phyloP scores from a whole-genome alignment of 1,140 invertebrate species.

The Temnothorax curvispinosus region DNA sequence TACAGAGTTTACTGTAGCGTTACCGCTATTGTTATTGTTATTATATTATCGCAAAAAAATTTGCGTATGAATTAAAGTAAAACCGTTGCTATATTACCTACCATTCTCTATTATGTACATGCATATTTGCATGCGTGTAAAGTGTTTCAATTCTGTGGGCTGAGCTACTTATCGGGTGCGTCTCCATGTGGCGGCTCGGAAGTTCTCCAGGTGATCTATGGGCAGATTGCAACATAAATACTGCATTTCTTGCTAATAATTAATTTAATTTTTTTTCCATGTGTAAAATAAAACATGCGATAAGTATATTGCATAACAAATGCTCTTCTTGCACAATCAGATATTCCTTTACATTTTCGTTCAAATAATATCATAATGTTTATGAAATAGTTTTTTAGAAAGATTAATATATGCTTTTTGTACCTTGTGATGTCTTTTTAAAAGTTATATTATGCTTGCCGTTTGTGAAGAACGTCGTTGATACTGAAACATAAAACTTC shows the following conservation, averaged over 20 bases:
- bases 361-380: background rate
- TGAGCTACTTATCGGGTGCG: too few species aligned
- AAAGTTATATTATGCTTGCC: background rate
- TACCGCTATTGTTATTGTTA: too few species aligned
- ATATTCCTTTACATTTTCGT: background rate
- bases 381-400: background rate
- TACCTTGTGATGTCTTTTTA: background rate
- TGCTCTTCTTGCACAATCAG: background rate
- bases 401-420: background rate
- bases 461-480: background rate
- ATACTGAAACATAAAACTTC: slow-evolving; percentile 13
- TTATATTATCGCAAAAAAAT: too few species aligned
- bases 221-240: too few species aligned
- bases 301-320: background rate
- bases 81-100: too few species aligned
- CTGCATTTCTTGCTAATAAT: background rate
- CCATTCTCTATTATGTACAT: too few species aligned
- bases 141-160: too few species aligned
- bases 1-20: too few species aligned
- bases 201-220: too few species aligned
- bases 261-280: background rate
- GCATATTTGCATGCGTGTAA: too few species aligned
- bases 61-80: too few species aligned
- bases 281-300: background rate
- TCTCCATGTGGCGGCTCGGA: too few species aligned